These are phyloP conservation scores for Orthosia incerta DNA, from an alignment of 2,888 invertebrate genomes.

Conservation along the genomic window DNA sequence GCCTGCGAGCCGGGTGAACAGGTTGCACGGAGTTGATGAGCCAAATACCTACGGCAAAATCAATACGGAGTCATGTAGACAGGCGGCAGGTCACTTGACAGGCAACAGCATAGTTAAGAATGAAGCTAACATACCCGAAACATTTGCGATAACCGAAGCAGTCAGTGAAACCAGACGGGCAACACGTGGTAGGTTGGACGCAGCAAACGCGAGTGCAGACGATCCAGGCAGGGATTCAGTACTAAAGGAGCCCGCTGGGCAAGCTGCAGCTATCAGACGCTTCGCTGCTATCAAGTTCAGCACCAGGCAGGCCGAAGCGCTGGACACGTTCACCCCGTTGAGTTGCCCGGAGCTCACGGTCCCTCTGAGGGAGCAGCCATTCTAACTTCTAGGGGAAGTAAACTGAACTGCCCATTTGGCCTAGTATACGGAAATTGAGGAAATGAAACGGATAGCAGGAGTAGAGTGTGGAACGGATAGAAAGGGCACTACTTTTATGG, in stretches of 20 bases:
- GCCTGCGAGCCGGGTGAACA: background rate
- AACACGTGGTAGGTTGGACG: background rate
- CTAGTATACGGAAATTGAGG: slow-evolving; percentile 1
- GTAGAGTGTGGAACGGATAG: slow-evolving; percentile 4
- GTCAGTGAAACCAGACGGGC: slow-evolving; percentile 8
- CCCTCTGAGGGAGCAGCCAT: background rate
- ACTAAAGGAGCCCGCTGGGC: background rate
- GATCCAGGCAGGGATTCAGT: background rate
- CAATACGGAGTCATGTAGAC: slow-evolving; percentile 19
- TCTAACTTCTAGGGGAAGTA: slow-evolving; percentile 5
- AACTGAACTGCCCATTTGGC: slow-evolving; percentile 10
- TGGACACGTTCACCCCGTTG: slow-evolving; percentile 14
- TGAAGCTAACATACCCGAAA: slow-evolving; percentile 26
- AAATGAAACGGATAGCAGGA: slow-evolving; percentile 10
- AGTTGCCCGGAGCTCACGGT: slow-evolving; percentile 21
- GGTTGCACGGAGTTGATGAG: background rate
- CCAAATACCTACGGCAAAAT: slow-evolving; percentile 37
- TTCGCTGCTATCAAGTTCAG: background rate
- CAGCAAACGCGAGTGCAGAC: background rate
- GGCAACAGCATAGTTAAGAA: slow-evolving; percentile 3
- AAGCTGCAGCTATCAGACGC: slow-evolving; percentile 10
- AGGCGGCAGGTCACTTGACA: background rate
- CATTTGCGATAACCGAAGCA: slow-evolving; percentile 3
- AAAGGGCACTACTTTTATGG: background rate
- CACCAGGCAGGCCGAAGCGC: background rate